phyloP scores from a whole-genome alignment of 1,140 invertebrate species.

The Bombus soroeensis region DNA sequence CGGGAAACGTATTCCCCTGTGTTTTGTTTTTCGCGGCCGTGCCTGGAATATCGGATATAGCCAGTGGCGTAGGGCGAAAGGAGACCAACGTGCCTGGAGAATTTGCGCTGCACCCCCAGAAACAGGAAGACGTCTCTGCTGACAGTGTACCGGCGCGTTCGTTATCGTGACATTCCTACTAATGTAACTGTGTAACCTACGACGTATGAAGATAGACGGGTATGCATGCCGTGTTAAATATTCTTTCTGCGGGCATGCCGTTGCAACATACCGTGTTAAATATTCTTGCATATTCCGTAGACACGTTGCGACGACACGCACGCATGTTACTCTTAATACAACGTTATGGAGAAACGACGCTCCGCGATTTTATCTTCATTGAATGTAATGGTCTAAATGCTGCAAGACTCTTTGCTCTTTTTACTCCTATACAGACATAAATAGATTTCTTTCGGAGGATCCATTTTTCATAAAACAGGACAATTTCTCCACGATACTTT shows the following conservation, averaged over 20 bases:
- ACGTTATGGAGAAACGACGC: not conserved
- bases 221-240: not conserved
- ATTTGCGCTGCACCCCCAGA: not conserved
- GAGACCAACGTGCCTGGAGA: not conserved
- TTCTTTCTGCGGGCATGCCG: constrained; percentile 1
- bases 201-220: constrained; percentile 20
- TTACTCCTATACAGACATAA: not conserved
- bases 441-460: not conserved
- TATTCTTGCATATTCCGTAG: constrained; percentile 17
- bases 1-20: constrained; percentile 65
- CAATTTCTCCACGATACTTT: not conserved
- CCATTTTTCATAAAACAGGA: not conserved
- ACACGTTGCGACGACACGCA: constrained; percentile 7
- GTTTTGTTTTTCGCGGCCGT: constrained; percentile 63
- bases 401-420: not conserved
- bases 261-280: constrained; percentile 2
- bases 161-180: constrained; percentile 15
- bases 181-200: constrained; percentile 18
- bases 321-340: constrained; percentile 4
- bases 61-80: constrained; percentile 54
- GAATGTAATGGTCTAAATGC: constrained; percentile 16
- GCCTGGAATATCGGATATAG: constrained; percentile 60
- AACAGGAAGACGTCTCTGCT: constrained; percentile 18
- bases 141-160: constrained; percentile 2
- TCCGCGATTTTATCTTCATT: constrained; percentile 32